A percentile compares a stretch with the other conserved stretches of the same genome.
Conservation (phyloP, 2,888 invertebrate species). For the Ommatoiulus sabulosus region DNA sequence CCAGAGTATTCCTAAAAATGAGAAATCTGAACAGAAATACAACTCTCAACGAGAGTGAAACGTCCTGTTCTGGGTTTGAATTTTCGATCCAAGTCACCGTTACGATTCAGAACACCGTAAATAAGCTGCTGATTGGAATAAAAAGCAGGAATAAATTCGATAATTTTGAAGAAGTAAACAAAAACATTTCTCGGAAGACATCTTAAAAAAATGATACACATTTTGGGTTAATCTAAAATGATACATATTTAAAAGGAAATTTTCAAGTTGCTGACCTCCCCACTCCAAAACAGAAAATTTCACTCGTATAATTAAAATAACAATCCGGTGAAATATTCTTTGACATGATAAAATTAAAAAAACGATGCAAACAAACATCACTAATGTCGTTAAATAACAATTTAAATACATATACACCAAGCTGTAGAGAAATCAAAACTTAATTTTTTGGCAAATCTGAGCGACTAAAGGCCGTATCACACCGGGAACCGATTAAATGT, state of each 20-base stretch:
- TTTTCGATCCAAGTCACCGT: background rate
- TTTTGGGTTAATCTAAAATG: background rate
- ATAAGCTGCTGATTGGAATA: background rate
- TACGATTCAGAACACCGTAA: background rate
- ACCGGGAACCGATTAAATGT: background rate
- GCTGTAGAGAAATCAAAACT: background rate
- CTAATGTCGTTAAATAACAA: conserved; percentile 30
- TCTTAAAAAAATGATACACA: background rate
- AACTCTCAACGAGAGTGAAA: background rate
- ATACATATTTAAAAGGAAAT: background rate
- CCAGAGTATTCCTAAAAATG: background rate
- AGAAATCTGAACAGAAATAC: background rate
- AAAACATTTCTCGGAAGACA: background rate
- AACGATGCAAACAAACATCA: conserved; percentile 17
- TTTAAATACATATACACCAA: background rate
- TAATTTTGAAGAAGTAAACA: background rate
- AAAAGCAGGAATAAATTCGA: background rate
- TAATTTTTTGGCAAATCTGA: background rate
- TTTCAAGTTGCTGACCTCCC: no score
- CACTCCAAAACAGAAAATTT: background rate
- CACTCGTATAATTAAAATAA: background rate
- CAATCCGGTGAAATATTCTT: conserved; percentile 30
- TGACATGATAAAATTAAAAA: conserved; percentile 35
- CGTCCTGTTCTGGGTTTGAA: background rate
- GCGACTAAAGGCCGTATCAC: background rate